Evolutionary conservation across 2,888 invertebrate genomes (phyloP), one percentile per base, ranked within the genome.

Genomic region (Acanthosepion lycidas): DNA sequence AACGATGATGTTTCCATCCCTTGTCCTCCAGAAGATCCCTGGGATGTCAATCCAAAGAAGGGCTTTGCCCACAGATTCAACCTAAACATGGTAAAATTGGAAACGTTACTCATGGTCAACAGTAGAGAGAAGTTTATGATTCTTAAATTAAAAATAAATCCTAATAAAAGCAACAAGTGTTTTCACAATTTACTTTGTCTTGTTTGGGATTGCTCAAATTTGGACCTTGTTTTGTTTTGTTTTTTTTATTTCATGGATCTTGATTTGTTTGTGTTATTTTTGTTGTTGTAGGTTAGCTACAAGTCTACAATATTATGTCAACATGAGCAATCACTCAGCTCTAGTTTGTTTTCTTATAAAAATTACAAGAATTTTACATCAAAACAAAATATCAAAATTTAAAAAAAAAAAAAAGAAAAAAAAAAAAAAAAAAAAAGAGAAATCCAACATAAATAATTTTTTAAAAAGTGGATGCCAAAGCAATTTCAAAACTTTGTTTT

Each of bases 51-150:
- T 94, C 95, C 96, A 95, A 97, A 96, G 95, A 97, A 96, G 92
- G 96, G 96, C 95, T 97, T 96, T 94, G 96, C 96, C 97, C 97
- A 97, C 95, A 97, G 96, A 95, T 97, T 97, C 96, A 97, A 96
- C 95, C 97, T 96, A 96, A 97, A 97, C 97, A 97, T 97, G 51
- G 96, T 96, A 95, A 96, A 96, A 95, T 96, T 96, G 42, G 95
- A 95, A 94, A 95, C 91, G 64, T 95, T 95, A 94, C 94, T 94
- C 94, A 94, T 94, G 42, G 33, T 94, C 48, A 93, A 93, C 33
- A 93, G 15, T 9, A 8, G n/a, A 78, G 9, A n/a, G n/a, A 64
- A 64, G n/a, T 78, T 78, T n/a, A 33, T 9, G 78, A 33, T 78
- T 33, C 15, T 23, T 20, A 78, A 78, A 78, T 15, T 2, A n/a